Conservation (phyloP, 2,113 vertebrate species). For the Pavo muticus region DNA sequence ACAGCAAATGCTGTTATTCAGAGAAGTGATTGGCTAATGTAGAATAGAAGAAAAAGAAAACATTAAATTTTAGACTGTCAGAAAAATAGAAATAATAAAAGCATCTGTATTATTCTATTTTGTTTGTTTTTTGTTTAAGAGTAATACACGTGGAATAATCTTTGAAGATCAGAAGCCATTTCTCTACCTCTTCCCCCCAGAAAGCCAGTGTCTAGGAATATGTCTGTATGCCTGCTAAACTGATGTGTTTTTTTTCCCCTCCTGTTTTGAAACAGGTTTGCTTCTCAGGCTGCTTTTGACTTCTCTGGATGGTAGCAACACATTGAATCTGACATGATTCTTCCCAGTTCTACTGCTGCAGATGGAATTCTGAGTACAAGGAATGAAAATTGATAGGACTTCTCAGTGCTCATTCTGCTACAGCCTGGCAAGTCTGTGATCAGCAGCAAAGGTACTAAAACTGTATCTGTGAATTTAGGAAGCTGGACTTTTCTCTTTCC, state of each 20-base stretch:
- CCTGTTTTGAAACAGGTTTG: conserved; percentile 19
- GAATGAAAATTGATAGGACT: neutral
- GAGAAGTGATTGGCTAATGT: neutral
- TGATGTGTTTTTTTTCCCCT: neutral
- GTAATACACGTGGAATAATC: neutral
- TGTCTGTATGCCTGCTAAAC: neutral
- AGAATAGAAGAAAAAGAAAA: neutral
- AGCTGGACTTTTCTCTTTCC: neutral
- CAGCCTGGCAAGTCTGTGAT: neutral
- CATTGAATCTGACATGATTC: neutral
- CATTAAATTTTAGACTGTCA: neutral
- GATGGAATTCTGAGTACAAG: conserved; percentile 1
- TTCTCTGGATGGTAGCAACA: neutral
- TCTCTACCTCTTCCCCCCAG: neutral
- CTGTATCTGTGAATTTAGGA: neutral
- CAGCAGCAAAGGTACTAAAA: neutral
- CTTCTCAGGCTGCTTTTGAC: neutral
- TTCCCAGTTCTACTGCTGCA: neutral
- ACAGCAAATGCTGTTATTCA: neutral
- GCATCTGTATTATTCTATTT: too few relatives aligned
- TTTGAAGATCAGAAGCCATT: neutral
- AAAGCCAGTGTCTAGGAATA: neutral
- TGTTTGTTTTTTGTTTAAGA: neutral
- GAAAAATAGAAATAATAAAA: neutral
- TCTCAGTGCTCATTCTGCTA: neutral